Base-by-base conservation (phyloP, 2,797 vertebrate species). In the Melanotaenia pygmaea region DNA sequence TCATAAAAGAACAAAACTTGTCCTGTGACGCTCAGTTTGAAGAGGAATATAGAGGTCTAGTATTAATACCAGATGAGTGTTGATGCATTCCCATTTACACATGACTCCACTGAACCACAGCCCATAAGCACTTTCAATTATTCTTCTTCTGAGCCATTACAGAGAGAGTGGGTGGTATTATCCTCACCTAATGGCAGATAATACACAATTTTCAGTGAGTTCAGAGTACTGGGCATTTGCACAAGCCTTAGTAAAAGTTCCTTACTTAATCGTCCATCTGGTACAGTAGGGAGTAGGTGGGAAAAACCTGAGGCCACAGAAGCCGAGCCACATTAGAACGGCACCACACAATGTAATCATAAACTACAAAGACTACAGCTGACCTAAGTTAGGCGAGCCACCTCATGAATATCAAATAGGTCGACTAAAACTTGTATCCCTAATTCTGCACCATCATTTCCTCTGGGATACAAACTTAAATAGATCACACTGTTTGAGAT, bases 211-310 rank as follows among this genome's bases (percentile, higher is more conserved):
- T 89, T 91, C 80, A 58, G 82, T 61, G 86, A 91, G 88, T 93
- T 93, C 89, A 92, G 75, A 88, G 89, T 86, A 81, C 77, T 87
- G 82, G 87, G 90, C 86, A 88, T 93, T 93, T 90, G 87, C 85
- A 91, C 88, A 92, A 91, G 92, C 82, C 80, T 89, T 64, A 59
- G 89, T 91, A 92, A 94, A 26, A 92, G 85, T 90, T 87, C 84
- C 83, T 74, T 84, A 93, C 85, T 95, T 92, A 94, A 93, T 94
- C 93, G 93, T 93, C 81, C 88, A 88, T 89, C 88, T 88, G 79
- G 86, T 89, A 72, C 90, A 91, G 88, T 77, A 43, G 92, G 90
- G 91, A 93, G 67, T 56, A 71, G 59, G 75, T 66, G 76, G 79
- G 79, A 88, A 90, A 88, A 91, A 90, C 81, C 83, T 83, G 71